Evolutionary conservation across 2,113 vertebrate species (phyloP).

Genomic region (Peromyscus leucopus): DNA sequence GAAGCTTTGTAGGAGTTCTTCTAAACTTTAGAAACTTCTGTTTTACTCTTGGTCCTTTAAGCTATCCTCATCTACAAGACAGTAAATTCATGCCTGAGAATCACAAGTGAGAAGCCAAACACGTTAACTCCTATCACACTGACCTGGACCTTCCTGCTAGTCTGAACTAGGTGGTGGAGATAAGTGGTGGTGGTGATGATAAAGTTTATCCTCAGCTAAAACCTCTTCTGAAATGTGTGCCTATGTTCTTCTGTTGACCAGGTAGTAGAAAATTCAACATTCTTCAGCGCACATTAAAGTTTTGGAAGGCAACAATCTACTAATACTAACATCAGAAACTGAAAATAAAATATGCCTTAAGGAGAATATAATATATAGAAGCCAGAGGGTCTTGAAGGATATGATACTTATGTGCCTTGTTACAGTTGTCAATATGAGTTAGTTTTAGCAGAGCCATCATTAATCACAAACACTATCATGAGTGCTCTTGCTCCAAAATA

Average conservation of each 20-base stretch:
- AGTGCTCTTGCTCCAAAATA: neutral
- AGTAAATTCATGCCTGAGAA: neutral
- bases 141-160: no score
- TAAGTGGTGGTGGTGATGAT: neutral
- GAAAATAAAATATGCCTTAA: neutral
- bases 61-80: neutral
- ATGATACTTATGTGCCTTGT: neutral
- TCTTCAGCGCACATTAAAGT: neutral
- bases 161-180: neutral
- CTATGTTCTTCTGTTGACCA: neutral
- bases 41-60: neutral
- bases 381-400: neutral
- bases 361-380: neutral
- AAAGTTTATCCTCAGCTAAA: neutral
- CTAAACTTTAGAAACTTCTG: conserved; percentile 8
- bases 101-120: neutral
- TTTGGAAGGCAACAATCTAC: neutral
- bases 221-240: neutral
- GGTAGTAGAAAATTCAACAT: neutral
- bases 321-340: conserved; percentile 4
- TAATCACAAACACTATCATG: neutral
- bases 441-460: neutral
- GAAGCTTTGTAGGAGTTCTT: neutral
- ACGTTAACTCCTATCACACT: neutral
- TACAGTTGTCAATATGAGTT: neutral